A percentile compares a stretch with the other conserved stretches of the same genome.
Conservation (phyloP, 2,888 invertebrate species). For the Sipha maydis region DNA sequence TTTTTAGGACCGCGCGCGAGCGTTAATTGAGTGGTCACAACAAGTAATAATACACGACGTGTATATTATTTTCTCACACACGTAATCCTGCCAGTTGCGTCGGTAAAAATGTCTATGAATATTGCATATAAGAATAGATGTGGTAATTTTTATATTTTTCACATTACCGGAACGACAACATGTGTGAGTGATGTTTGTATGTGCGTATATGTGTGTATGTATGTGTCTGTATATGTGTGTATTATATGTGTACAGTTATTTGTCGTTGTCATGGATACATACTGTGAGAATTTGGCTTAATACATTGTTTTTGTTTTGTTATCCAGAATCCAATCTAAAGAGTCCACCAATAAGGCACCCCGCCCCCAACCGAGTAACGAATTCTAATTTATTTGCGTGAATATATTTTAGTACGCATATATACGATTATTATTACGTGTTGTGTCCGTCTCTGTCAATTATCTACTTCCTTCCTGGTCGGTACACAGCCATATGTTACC, state of each 20-base stretch:
- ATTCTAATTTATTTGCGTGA: conserved; percentile 62
- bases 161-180: conserved; percentile 35
- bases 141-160: conserved; percentile 41
- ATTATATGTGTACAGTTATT: conserved; percentile 25
- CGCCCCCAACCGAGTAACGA: conserved; percentile 45
- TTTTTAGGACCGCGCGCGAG: neutral
- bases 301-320: conserved; percentile 20
- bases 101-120: neutral
- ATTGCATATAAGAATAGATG: neutral
- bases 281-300: conserved; percentile 52
- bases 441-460: conserved; percentile 52
- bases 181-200: conserved; percentile 19
- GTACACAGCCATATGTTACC: conserved; percentile 53
- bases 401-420: conserved; percentile 34
- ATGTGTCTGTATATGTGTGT: neutral
- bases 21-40: conserved; percentile 59
- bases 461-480: conserved; percentile 61
- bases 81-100: neutral
- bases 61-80: conserved; percentile 46
- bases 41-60: conserved; percentile 28
- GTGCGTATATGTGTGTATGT: neutral
- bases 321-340: conserved; percentile 62
- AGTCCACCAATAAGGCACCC: conserved; percentile 57
- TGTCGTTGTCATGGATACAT: conserved; percentile 54
- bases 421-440: conserved; percentile 44